Percentiles rank a stretch among this genome's conserved stretches.
Evolutionary conservation across 2,797 vertebrate species (phyloP).

Genomic region (Eulemur coronatus): DNA sequence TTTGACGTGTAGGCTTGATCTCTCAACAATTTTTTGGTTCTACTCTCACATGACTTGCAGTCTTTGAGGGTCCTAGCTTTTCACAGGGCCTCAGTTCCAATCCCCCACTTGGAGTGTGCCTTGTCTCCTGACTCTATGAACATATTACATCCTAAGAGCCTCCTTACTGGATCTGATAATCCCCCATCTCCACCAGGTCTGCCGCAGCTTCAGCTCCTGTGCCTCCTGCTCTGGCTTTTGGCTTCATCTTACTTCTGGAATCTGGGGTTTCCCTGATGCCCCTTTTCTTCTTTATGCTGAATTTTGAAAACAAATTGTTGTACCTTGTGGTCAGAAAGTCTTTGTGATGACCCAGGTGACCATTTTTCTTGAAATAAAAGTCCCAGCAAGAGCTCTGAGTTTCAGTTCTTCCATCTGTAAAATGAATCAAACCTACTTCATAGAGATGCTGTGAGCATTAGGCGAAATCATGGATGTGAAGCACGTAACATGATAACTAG

Average conservation of each 20-base stretch:
- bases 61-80: not conserved
- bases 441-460: not conserved
- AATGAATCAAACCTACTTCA: not conserved
- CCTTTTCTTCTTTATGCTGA: not conserved
- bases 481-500: not conserved
- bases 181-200: not conserved
- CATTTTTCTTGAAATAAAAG: not conserved
- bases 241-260: not conserved
- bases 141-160: not conserved
- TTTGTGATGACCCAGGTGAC: not conserved
- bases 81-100: not conserved
- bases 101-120: not conserved
- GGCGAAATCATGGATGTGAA: not conserved
- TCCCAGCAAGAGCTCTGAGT: not conserved
- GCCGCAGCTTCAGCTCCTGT: not conserved
- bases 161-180: not conserved
- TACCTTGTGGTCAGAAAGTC: not conserved
- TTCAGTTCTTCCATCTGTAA: not conserved
- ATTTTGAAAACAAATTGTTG: not conserved
- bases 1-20: not conserved
- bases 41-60: not conserved
- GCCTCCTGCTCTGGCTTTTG: not conserved
- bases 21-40: not conserved
- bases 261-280: too few species aligned
- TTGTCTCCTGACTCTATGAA: not conserved